Base-by-base conservation (phyloP, 2,113 vertebrate genomes). In the Myocastor coypus region DNA sequence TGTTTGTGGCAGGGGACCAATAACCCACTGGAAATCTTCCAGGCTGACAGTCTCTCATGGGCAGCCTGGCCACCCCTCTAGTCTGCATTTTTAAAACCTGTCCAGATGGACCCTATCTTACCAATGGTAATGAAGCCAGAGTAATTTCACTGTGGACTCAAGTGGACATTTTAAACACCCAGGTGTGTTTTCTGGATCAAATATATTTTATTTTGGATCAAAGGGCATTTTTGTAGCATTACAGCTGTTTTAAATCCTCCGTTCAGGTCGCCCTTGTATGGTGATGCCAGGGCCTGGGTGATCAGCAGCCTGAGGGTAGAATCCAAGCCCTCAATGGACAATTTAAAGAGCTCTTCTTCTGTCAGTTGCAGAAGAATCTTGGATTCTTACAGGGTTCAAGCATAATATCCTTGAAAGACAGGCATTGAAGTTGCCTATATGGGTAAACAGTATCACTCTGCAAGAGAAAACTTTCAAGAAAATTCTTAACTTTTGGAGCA, bases 391-490 rank as follows among this genome's bases (percentile, higher is more conserved):
- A 57, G 11, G 50, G 89, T 59, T 32, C 7, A 20, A 86, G 64
- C 3, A 59, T 46, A 92, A 10, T 55, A 50, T 16, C n/a, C 30
- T 2, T 46, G 83, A 52, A 34, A 34, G 28, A n/a, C 9, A 34
- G 24, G 52, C 59, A 5, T 1, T 24, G 30, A 92, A 57, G 28
- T 50, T 57, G 82, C n/a, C 17, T 42, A 14, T 26, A 34, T 92
- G 30, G 12, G 3, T 55, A 83, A 11, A 2, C 52, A 10, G 69
- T 81, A 37, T 69, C 55, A 73, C 16, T 20, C 37, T 64, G 40
- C 46, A 52, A 26, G 32, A 92, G 71, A 93, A 64, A 94, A 64
- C 52, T 87, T 96, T 37, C 30, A 7, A 84, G 71, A 61, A 82
- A 86, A 84, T 78, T 78, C 42, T 12, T 34, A 89, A 52, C 52